Evolutionary conservation across 2,888 invertebrate species (phyloP).

Genomic region (Lottia scabra): DNA sequence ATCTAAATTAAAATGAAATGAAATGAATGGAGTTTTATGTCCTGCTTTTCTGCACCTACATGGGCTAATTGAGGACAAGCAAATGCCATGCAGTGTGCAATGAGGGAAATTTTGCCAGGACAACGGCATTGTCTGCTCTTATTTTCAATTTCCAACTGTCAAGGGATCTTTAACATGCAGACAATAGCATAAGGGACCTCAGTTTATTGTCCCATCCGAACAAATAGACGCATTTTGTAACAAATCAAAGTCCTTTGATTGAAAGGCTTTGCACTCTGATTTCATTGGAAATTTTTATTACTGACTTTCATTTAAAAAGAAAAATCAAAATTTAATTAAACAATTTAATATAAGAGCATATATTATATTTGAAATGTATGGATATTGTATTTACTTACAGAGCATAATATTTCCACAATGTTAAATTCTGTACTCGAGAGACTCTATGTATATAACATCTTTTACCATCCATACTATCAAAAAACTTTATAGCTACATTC

Average conservation of each 20-base stretch:
- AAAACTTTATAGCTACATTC: constrained; percentile 54
- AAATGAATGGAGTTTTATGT: not conserved
- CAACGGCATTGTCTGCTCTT: not conserved
- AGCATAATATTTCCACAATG: constrained; percentile 61
- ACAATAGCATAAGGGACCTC: not conserved
- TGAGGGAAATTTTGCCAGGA: not conserved
- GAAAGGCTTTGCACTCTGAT: too few species aligned
- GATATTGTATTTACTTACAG: constrained; percentile 50
- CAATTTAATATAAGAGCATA: too few species aligned
- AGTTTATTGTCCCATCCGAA: not conserved
- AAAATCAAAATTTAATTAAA: too few species aligned
- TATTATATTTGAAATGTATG: too few species aligned
- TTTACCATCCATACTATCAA: constrained; percentile 49
- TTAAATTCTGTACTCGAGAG: constrained; percentile 61
- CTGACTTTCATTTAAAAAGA: too few species aligned
- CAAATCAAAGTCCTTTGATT: too few species aligned
- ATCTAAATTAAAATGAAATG: not conserved
- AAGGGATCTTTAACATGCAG: not conserved
- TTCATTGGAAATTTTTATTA: too few species aligned
- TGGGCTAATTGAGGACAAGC: not conserved
- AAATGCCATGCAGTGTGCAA: not conserved
- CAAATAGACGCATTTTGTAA: too few species aligned
- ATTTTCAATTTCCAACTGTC: not conserved
- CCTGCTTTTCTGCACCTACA: not conserved
- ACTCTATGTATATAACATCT: constrained; percentile 42